Base-by-base conservation (phyloP, 35 echinoderm and acorn worm species). In the Anneissia japonica region DNA sequence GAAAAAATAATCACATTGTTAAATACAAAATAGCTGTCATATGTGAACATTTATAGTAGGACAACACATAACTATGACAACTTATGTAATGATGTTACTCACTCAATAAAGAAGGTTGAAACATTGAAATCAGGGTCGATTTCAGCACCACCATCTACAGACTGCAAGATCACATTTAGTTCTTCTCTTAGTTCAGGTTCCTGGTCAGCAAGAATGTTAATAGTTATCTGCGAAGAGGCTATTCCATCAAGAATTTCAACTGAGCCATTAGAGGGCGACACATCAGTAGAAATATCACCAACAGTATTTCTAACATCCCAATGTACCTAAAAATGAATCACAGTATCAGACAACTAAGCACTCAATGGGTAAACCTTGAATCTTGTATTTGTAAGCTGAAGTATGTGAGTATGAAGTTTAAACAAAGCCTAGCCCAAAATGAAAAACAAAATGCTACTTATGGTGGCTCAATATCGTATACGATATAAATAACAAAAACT, bases 61-160 rank as follows among this genome's bases (percentile, higher is more conserved):
- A 16, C 16, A 45, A n/a, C n/a, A 43, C 14, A 43, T 6, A 43
- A 43, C 7, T 32, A 35, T 34, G n/a, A 30, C 43, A 82, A 7
- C 45, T 82, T 35, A 26, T 36, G 29, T 72, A 0, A 37, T 82
- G 80, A 13, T 37, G 14, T 84, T 74, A 82, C 86, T 88, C 88
- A 98, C 95, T 87, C 87, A 35, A 98, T 89, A 41, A 77, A 91
- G 74, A 98, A 93, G 32, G 75, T 86, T 38, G 95, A 89, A 29
- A 87, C 79, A 55, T 93, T 88, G 14, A 87, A 88, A 82, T 86
- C 77, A 2, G 86, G 82, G 77, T 98, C 88, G 29, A 98, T 89
- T 43, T 98, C 95, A 21, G 95, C 95, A 14, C 95, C 91, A 36
- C 95, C 95, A 35, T 89, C 82, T 11, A 83, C 88, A 46, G 92